phyloP scores from a whole-genome alignment of 2,888 invertebrate genomes.

The Cacoxenus indagator region DNA sequence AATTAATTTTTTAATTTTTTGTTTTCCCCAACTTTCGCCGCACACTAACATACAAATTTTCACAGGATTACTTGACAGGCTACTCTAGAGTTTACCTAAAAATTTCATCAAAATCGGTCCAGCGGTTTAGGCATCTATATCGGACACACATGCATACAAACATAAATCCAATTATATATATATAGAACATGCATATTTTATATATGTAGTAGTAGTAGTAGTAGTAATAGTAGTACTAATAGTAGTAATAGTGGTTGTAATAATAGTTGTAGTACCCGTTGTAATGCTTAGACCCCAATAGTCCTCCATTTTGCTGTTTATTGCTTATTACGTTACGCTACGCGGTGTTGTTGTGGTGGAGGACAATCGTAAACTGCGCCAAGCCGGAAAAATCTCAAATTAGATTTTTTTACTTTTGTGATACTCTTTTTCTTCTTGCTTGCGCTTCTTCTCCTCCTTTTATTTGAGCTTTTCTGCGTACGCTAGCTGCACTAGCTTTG shows the following conservation, averaged over 20 bases:
- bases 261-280: slow-evolving; percentile 65
- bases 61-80: too few species aligned
- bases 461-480: background rate
- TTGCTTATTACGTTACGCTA: background rate
- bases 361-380: slow-evolving; percentile 65
- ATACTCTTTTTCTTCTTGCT: background rate
- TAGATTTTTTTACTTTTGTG: slow-evolving; percentile 26
- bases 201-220: slow-evolving; percentile 2
- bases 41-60: too few species aligned
- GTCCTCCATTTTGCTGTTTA: slow-evolving; percentile 63
- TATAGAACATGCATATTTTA: slow-evolving; percentile 7
- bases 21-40: too few species aligned
- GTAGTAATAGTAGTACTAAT: background rate
- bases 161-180: too few species aligned
- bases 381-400: slow-evolving; percentile 60
- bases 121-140: too few species aligned
- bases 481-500: background rate
- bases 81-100: too few species aligned
- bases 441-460: background rate
- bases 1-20: too few species aligned
- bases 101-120: too few species aligned
- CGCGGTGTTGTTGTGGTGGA: slow-evolving; percentile 65
- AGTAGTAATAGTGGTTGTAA: slow-evolving; percentile 18
- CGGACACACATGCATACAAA: too few species aligned
- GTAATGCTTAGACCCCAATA: slow-evolving; percentile 71